Percentiles rank a stretch among this genome's conserved stretches.
Evolutionary conservation across 2,888 invertebrate genomes (phyloP).

Genomic region (Caenorhabditis sp.): DNA sequence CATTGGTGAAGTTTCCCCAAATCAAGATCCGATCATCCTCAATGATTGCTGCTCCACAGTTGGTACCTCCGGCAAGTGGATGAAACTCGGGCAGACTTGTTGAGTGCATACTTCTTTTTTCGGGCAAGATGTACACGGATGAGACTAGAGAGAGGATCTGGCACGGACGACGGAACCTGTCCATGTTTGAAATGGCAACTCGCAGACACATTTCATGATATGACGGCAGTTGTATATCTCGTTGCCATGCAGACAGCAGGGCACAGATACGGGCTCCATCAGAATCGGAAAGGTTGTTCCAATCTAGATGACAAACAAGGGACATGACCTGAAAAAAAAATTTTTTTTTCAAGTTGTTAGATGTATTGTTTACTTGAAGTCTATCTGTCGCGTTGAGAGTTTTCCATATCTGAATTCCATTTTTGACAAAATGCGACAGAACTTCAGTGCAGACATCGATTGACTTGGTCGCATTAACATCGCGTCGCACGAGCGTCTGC

Average conservation of each 20-base stretch:
- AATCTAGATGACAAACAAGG: slow-evolving; percentile 65
- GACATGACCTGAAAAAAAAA: slow-evolving; percentile 51
- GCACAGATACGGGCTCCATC: slow-evolving; percentile 58
- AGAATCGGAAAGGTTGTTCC: slow-evolving; percentile 49
- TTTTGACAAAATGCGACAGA: slow-evolving; percentile 48
- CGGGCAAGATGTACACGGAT: slow-evolving; percentile 58
- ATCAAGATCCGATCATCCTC: slow-evolving; percentile 73
- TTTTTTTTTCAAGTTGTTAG: background rate
- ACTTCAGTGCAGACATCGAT: slow-evolving; percentile 31
- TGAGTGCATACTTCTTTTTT: slow-evolving; percentile 27
- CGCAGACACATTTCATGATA: slow-evolving; percentile 68
- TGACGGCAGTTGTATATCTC: slow-evolving; percentile 54
- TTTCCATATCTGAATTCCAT: slow-evolving; percentile 63
- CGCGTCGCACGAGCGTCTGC: slow-evolving; percentile 41
- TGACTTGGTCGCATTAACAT: slow-evolving; percentile 29
- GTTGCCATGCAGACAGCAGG: slow-evolving; percentile 62
- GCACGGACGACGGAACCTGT: slow-evolving; percentile 60
- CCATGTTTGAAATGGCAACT: slow-evolving; percentile 33
- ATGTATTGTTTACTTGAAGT: slow-evolving; percentile 32
- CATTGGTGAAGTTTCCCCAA: slow-evolving; percentile 78
- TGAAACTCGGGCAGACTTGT: slow-evolving; percentile 25
- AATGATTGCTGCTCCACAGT: slow-evolving; percentile 71
- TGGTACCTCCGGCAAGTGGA: slow-evolving; percentile 70
- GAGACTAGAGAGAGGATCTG: slow-evolving; percentile 65
- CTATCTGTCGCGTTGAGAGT: slow-evolving; percentile 32